Evolutionary conservation across 2,888 invertebrate genomes (phyloP), one percentile per base, ranked within the genome.

Genomic region (Ypsolopha sequella): DNA sequence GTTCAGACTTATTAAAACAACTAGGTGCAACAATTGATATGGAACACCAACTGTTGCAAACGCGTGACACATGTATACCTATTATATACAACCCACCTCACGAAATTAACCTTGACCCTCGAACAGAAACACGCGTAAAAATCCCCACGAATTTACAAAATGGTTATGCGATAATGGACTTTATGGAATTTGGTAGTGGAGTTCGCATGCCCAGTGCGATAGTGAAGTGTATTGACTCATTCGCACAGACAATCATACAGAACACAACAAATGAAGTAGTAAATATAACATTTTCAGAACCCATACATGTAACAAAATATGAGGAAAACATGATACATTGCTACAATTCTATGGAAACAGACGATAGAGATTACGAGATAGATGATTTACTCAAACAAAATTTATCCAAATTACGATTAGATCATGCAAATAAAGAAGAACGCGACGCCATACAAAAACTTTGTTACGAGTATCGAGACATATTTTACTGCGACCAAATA

Each of bases 361-460:
- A 24, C 4, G 24, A 24, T 24, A 24, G 4, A 24, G 6, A 41
- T 9, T 10, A 2, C 9, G 10, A 50, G 11, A 13, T 41, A 9
- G 41, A 50, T 13, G 36, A 33, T 38, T n/a, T 47, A 38, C 24
- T 51, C 14, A 13, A 7, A 7, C 10, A 41, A 36, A 52, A 49
- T 41, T 46, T 50, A 51, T 33, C 36, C 44, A 45, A 41, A 51
- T 36, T 39, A 47, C 48, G 58, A 49, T 33, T 55, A 35, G 56
- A 61, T 11, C 62, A 65, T 44, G 55, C 63, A 44, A 66, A 67
- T 48, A 7, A 47, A 0, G 65, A 68, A 54, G 67, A 71, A 61
- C 52, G 50, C 41, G 7, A 52, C 7, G 8, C 33, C 11, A 57
- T 68, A 13, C 7, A 48, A 14, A 53, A 60, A 34, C 45, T 66